Evolutionary conservation across 2,113 vertebrate genomes (phyloP), one percentile per base, ranked within the genome.

Genomic region (Tor tambroides): DNA sequence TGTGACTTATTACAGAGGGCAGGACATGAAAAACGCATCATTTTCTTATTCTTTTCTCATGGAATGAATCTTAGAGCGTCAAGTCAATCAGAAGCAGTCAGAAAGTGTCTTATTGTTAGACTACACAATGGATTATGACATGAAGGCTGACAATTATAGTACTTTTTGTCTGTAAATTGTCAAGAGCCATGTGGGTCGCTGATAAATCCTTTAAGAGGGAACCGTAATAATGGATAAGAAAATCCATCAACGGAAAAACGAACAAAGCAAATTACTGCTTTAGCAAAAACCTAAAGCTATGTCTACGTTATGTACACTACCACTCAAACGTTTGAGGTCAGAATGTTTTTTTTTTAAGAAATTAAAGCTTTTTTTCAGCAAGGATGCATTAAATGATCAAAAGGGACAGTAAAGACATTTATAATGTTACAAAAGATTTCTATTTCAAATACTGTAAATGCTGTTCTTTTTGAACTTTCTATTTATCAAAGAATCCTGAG

Each of bases 1-100:
- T 72, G 65, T 69, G 67, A 83, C 43, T 72, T 72, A 83, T 69
- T 82, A 49, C 28, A 83, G 26, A 51, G 67, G 81, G 81, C 81
- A 32, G 46, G 46, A 72, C 46, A 54, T 17, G 65, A 83, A 71
- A 72, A 71, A 51, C 0, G 1, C 10, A 51, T 72, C 0, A 30
- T 46, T 72, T 83, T 51, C 30, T 30, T 32, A 71, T 83, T 71
- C 46, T 67, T 82, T 67, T 67, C 56, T 30, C 26, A 4, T 82
- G 41, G 41, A 17, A 67, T 30, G 61, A 49, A 28, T 67, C 30
- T 65, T 41, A 41, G 26, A 43, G 11, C 5, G 49, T 35, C 43
- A 26, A 46, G 59, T 41, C 59, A 35, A 30, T 67, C 38, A 28
- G 61, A 46, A 65, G 80, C 35, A 32, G 65, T 8, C 19, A 1